A percentile compares a stretch with the other conserved stretches of the same genome.
Evolutionary conservation across 2,113 vertebrate species (phyloP).

Genomic region (Pterocles burchelli): DNA sequence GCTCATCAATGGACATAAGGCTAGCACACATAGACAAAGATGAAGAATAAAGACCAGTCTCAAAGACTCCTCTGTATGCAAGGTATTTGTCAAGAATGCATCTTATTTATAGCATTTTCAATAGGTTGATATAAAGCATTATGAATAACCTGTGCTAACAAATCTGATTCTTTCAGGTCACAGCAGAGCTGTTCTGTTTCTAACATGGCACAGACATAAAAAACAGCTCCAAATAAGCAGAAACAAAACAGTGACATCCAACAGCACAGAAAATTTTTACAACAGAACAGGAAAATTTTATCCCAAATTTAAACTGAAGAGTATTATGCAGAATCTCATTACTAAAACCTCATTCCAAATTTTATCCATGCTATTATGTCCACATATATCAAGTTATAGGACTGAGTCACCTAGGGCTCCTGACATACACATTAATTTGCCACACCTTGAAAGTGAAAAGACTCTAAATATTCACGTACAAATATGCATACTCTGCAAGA

Average conservation of each 20-base stretch:
- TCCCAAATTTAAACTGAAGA: neutral
- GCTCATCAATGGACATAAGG: neutral
- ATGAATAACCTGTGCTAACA: neutral
- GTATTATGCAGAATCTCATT: neutral
- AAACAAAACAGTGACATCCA: neutral
- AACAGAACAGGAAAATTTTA: neutral
- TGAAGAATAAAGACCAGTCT: neutral
- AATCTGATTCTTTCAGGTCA: neutral
- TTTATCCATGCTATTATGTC: neutral
- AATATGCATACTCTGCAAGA: neutral
- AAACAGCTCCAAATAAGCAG: neutral
- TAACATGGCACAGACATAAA: neutral
- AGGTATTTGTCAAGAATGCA: neutral
- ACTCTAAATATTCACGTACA: slow-evolving; percentile 10
- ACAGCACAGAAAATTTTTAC: neutral
- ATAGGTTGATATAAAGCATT: neutral
- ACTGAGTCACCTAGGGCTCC: neutral
- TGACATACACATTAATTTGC: neutral
- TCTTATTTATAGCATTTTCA: neutral
- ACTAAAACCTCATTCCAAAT: neutral
- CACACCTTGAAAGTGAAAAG: slow-evolving; percentile 1
- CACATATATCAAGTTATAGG: neutral
- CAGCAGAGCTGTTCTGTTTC: neutral
- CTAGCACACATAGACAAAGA: neutral
- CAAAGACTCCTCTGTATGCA: neutral